Conservation (phyloP, 2,888 invertebrate genomes). For the Macrosiphum euphorbiae region DNA sequence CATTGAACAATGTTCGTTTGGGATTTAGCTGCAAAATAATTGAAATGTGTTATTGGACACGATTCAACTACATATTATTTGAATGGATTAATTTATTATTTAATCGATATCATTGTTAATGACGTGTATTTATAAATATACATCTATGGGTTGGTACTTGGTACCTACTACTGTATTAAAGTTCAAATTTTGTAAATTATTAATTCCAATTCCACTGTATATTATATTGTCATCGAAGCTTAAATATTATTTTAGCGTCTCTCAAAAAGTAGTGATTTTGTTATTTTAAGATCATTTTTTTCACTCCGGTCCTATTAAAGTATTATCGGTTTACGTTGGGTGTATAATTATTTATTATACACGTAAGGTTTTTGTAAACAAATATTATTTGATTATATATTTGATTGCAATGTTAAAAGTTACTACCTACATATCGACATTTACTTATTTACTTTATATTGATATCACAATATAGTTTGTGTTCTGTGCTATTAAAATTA, state of each 20-base stretch:
- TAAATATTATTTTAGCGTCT: neutral
- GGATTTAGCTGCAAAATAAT: neutral
- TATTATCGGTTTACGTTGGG: too few species aligned
- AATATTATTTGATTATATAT: neutral
- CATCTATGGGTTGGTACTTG: neutral
- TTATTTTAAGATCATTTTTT: neutral
- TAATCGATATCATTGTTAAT: neutral
- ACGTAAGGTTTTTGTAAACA: neutral
- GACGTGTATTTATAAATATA: neutral
- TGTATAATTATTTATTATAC: too few species aligned
- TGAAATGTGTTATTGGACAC: neutral
- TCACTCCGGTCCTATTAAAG: too few species aligned
- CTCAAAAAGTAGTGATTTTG: neutral
- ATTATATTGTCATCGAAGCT: neutral
- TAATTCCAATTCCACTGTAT: neutral
- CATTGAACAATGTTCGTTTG: conserved; percentile 74
- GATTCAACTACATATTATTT: neutral
- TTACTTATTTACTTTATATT: neutral
- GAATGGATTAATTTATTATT: neutral
- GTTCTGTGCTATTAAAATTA: neutral
- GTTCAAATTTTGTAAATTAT: neutral
- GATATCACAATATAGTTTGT: neutral
- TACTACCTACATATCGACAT: neutral
- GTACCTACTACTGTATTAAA: neutral
- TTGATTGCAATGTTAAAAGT: neutral